Conservation (phyloP, 2,113 vertebrate species). For the Oryzias javanicus region DNA sequence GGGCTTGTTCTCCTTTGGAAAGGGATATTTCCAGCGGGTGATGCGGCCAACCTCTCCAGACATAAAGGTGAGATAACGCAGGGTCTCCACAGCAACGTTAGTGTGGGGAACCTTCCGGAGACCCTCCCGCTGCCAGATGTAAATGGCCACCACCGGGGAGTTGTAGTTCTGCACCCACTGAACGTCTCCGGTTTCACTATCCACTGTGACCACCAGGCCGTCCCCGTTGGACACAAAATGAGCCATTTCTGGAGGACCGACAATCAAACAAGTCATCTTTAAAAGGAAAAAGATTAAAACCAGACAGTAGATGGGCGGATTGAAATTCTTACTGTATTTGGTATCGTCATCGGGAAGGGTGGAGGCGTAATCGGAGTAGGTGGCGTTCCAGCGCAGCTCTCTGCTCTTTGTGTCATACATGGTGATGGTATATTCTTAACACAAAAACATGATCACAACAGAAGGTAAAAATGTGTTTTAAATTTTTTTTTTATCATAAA, state of each 20-base stretch:
- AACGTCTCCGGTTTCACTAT: constrained; percentile 91
- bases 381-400: constrained; percentile 97
- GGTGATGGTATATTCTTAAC: constrained; percentile 95
- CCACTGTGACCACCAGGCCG: constrained; percentile 95
- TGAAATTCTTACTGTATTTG: constrained; percentile 86
- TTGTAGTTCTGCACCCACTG: constrained; percentile 96
- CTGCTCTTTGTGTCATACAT: constrained; percentile 98
- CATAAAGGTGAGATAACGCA: constrained; percentile 97
- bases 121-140: constrained; percentile 95
- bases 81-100: constrained; percentile 92
- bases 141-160: constrained; percentile 96
- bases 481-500: not conserved
- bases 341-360: constrained; percentile 88
- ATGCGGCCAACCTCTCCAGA: constrained; percentile 95
- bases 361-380: constrained; percentile 96
- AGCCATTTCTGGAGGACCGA: constrained; percentile 84
- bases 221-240: constrained; percentile 98
- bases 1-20: constrained; percentile 91
- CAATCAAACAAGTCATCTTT: not conserved
- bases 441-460: constrained; percentile 27
- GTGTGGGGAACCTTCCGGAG: constrained; percentile 91
- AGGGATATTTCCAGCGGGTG: constrained; percentile 97
- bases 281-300: not conserved
- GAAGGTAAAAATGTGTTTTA: not conserved
- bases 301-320: not conserved